phyloP scores from a whole-genome alignment of 2,888 invertebrate species.

The Tinea pellionella region DNA sequence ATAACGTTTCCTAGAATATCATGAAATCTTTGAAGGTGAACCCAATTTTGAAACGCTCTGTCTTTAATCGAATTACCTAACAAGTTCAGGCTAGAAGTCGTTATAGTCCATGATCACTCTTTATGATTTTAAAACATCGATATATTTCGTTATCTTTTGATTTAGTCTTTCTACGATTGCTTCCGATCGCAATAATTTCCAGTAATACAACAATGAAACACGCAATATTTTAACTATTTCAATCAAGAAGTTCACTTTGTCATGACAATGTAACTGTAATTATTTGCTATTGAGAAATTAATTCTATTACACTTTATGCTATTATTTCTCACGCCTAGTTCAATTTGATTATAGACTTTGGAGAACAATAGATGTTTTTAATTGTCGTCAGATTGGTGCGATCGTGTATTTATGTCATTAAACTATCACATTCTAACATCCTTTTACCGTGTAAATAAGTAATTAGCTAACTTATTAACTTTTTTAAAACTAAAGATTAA shows the following conservation, averaged over 20 bases:
- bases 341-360: neutral
- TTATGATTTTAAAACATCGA: neutral
- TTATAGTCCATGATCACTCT: constrained; percentile 2
- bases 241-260: neutral
- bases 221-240: neutral
- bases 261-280: constrained; percentile 4
- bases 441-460: no score
- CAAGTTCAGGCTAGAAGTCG: neutral
- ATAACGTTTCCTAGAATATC: no score
- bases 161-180: neutral
- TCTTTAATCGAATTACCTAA: neutral
- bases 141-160: neutral
- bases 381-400: neutral
- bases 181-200: neutral
- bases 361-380: neutral
- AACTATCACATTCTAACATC: no score
- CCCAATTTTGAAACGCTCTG: neutral
- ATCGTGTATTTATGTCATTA: no score
- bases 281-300: neutral
- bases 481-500: no score
- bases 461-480: no score
- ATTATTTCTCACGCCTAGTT: neutral
- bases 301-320: neutral
- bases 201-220: constrained; percentile 1
- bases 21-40: neutral